Base-by-base conservation (phyloP, 2,113 vertebrate genomes). In the Pseudopipra pipra region DNA sequence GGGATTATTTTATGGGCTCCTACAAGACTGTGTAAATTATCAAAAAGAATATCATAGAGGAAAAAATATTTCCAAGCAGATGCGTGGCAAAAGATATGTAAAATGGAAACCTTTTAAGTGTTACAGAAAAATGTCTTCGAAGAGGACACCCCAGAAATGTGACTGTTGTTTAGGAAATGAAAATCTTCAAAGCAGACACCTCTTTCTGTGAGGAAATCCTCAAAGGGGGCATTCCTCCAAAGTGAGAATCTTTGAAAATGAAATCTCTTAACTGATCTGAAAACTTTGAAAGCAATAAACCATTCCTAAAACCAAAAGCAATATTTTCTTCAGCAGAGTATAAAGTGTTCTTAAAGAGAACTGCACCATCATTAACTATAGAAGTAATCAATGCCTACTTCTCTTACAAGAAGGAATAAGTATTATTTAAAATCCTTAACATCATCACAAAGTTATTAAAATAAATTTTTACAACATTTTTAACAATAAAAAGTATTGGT, bases 131-230 rank as follows among this genome's bases (percentile, higher is more conserved):
- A 82, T 30, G 76, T 73, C 92, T 97, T 97, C 97, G 97, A 97
- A 97, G 91, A 98, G 95, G 97, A 98, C 97, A 96, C 93, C 95
- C 94, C 92, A 96, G 93, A 96, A 96, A 93, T 91, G 76, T 85
- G 95, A 91, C 90, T 96, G 30, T 71, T 95, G 96, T 95, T 82
- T 9, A 23, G 95, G 93, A 96, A 96, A 95, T 47, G 19, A 94
- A 96, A 92, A 94, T 96, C 94, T 97, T 97, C 97, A 97, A 97
- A 97, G 98, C 73, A 96, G 89, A 76, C 89, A 93, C 88, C 92
- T 95, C 84, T 73, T 93, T 73, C 93, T 93, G 80, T 95, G 81
- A 90, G 94, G 88, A 97, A 95, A 96, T 96, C 96, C 97, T 97
- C 97, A 98, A 97, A 98, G 87, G 83, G 83, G 87, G 76, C 68